Conservation (phyloP, 1,140 invertebrate genomes). For the Zaprionus africanus region DNA sequence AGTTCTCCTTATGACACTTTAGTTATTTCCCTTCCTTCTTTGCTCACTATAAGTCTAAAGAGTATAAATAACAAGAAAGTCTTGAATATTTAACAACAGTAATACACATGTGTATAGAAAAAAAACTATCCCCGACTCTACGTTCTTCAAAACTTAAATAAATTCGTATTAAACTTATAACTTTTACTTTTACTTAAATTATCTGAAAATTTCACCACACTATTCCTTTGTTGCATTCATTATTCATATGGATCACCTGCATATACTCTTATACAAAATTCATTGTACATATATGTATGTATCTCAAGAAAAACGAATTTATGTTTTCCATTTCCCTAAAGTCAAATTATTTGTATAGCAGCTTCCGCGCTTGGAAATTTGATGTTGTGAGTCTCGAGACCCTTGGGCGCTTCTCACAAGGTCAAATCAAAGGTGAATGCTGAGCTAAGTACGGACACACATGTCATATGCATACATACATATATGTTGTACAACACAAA, state of each 20-base stretch:
- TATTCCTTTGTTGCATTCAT: background rate
- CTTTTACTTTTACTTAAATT: background rate
- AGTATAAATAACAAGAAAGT: no score
- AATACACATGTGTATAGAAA: no score
- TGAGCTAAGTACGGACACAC: background rate
- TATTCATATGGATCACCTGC: background rate
- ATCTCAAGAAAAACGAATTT: constrained; percentile 17
- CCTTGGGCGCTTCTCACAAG: constrained; percentile 20
- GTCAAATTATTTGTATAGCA: constrained; percentile 16
- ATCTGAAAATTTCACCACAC: background rate
- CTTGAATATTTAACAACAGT: no score
- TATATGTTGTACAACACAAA: no score
- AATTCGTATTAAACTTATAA: background rate
- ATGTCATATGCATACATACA: background rate
- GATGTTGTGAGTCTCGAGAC: background rate
- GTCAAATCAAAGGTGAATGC: constrained; percentile 36
- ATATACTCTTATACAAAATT: background rate
- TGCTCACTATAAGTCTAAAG: no score
- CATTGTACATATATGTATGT: background rate
- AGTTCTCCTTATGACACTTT: background rate
- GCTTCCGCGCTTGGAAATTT: background rate
- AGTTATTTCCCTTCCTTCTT: background rate
- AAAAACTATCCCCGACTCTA: no score
- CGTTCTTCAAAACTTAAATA: background rate
- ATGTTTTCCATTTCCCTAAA: constrained; percentile 7